A percentile compares a stretch with the other conserved stretches of the same genome.
Evolutionary conservation across 30 jellyfish, hydroid and myxozoan genomes (phyloP).

Genomic region (Pelagia noctiluca): DNA sequence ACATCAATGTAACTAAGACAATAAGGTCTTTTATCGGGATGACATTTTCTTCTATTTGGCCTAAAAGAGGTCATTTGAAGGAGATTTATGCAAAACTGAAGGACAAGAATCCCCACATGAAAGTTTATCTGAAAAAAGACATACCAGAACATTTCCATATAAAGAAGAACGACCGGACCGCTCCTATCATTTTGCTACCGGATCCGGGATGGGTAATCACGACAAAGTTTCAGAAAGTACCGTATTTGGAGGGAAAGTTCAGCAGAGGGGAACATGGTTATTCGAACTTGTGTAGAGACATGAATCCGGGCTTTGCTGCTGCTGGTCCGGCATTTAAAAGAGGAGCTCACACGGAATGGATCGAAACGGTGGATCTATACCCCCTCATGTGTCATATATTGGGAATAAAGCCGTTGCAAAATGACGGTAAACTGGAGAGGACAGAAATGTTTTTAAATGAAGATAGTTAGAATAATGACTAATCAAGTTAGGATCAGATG

Average conservation of each 20-base stretch:
- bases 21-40: constrained; percentile 58
- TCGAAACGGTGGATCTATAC: constrained; percentile 80
- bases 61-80: constrained; percentile 49
- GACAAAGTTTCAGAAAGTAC: constrained; percentile 37
- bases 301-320: constrained; percentile 93
- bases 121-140: constrained; percentile 74
- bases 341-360: constrained; percentile 40
- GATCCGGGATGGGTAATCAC: constrained; percentile 88
- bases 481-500: too few species aligned
- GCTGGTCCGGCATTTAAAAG: constrained; percentile 87
- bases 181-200: constrained; percentile 76
- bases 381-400: constrained; percentile 77
- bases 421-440: constrained; percentile 79
- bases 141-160: constrained; percentile 84
- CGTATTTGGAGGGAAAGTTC: constrained; percentile 59
- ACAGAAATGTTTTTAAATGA: constrained; percentile 33
- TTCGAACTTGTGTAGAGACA: constrained; percentile 62
- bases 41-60: constrained; percentile 74
- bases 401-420: constrained; percentile 70
- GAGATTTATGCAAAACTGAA: constrained; percentile 59
- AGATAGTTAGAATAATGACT: too few species aligned
- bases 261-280: constrained; percentile 95
- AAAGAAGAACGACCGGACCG: constrained; percentile 75
- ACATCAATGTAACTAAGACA: constrained; percentile 62
- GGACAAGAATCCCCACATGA: constrained; percentile 61